Percentiles rank a stretch among this genome's conserved stretches.
These are phyloP conservation scores for Engraulis encrasicolus DNA, from an alignment of 2,113 vertebrate genomes.

Conservation along the genomic window DNA sequence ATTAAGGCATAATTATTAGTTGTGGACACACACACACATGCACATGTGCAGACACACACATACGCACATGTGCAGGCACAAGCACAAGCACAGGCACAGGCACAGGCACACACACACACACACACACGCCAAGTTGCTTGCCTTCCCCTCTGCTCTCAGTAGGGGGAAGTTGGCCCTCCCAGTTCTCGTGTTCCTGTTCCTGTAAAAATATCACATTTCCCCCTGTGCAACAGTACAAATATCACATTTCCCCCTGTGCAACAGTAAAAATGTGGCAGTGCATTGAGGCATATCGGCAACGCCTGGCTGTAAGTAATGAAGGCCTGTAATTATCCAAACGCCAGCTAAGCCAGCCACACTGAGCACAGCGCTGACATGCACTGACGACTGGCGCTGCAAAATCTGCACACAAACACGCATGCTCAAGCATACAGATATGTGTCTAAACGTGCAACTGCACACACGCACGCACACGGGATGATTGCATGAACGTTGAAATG, in stretches of 20 bases:
- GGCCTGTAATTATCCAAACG: conserved; percentile 1
- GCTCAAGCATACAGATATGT: too few species aligned
- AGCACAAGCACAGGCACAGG: not conserved
- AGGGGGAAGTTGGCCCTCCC: not conserved
- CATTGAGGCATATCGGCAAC: not conserved
- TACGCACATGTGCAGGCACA: not conserved
- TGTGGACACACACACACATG: too few species aligned
- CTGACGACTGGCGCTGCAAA: not conserved
- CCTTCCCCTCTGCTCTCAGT: too few species aligned
- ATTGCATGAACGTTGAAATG: too few species aligned
- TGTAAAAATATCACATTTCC: not conserved
- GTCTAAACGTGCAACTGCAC: too few species aligned
- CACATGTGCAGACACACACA: not conserved
- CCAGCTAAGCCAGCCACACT: too few species aligned
- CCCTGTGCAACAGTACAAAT: not conserved
- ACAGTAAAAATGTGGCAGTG: not conserved
- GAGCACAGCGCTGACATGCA: not conserved
- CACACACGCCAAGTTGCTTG: too few species aligned
- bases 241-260: not conserved
- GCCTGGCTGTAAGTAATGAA: not conserved
- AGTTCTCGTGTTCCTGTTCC: not conserved
- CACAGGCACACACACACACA: not conserved
- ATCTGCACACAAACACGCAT: not conserved
- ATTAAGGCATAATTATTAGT: not conserved
- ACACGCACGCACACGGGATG: too few species aligned